Percentiles rank a stretch among this genome's conserved stretches.
Evolutionary conservation across 2,888 invertebrate genomes (phyloP).

Genomic region (Eulithis testata): DNA sequence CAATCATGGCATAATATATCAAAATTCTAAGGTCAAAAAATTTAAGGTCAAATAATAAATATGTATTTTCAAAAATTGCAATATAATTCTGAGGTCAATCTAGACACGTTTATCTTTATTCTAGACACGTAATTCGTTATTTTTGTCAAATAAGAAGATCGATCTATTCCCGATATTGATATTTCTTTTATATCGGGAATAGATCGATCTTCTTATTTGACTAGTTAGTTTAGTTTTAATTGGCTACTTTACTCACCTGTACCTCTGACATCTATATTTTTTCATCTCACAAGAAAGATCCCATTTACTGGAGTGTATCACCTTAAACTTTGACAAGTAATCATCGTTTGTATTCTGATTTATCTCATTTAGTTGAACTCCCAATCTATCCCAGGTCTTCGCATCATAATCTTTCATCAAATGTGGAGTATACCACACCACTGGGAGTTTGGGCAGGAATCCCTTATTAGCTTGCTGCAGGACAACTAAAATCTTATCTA

Average conservation of each 20-base stretch:
- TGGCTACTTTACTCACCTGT: constrained; percentile 50
- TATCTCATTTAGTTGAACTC: constrained; percentile 90
- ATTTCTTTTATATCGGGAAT: too few species aligned
- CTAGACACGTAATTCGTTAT: too few species aligned
- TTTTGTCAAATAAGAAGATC: too few species aligned
- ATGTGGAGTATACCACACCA: constrained; percentile 89
- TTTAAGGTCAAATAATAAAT: too few species aligned
- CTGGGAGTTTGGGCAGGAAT: constrained; percentile 81
- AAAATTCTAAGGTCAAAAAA: too few species aligned
- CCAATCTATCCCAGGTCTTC: constrained; percentile 74
- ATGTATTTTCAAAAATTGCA: too few species aligned
- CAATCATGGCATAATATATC: too few species aligned
- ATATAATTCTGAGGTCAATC: too few species aligned
- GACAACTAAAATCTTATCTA: constrained; percentile 85
- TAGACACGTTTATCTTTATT: too few species aligned
- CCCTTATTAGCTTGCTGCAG: constrained; percentile 85
- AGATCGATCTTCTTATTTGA: too few species aligned
- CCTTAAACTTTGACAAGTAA: constrained; percentile 88
- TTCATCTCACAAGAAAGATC: constrained; percentile 88
- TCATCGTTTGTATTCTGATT: constrained; percentile 88
- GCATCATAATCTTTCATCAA: constrained; percentile 76
- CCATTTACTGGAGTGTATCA: constrained; percentile 92
- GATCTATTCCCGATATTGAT: too few species aligned
- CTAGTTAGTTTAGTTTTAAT: too few species aligned
- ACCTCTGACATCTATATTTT: constrained; percentile 60